phyloP scores from a whole-genome alignment of 2,888 invertebrate species.

The Zaprionus lineosus region DNA sequence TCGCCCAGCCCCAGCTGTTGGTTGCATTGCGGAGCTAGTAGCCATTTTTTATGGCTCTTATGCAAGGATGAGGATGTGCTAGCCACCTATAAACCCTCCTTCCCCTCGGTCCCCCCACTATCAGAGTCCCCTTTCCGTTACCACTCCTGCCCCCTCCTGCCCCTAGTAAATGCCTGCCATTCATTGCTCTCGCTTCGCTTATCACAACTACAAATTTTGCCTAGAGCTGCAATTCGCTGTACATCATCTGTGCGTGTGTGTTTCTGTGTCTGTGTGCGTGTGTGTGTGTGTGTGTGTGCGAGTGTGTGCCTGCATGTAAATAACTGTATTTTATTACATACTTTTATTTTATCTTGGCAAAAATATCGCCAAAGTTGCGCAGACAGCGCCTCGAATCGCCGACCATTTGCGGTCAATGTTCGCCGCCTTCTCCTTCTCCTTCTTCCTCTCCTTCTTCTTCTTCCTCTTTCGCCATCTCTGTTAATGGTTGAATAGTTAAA shows the following conservation, averaged over 20 bases:
- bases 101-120: too few species aligned
- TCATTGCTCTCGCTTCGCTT: constrained; percentile 41
- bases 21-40: constrained; percentile 23
- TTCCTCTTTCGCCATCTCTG: constrained; percentile 22
- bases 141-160: not conserved
- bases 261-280: not conserved
- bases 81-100: constrained; percentile 1
- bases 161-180: not conserved
- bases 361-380: constrained; percentile 71
- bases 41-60: constrained; percentile 50
- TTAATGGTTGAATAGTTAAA: constrained; percentile 22
- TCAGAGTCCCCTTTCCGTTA: too few species aligned
- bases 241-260: constrained; percentile 35
- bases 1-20: constrained; percentile 20
- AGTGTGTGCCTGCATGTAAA: constrained; percentile 60
- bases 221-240: constrained; percentile 62
- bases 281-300: constrained; percentile 35
- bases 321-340: constrained; percentile 74
- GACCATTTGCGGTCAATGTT: constrained; percentile 67
- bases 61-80: constrained; percentile 59
- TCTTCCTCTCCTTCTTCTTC: constrained; percentile 14
- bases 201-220: constrained; percentile 64
- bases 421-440: constrained; percentile 29
- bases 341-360: constrained; percentile 75
- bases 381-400: constrained; percentile 70